These are phyloP conservation scores for Cryptophagus acutangulus DNA, from an alignment of 2,888 invertebrate species.

Conservation along the genomic window DNA sequence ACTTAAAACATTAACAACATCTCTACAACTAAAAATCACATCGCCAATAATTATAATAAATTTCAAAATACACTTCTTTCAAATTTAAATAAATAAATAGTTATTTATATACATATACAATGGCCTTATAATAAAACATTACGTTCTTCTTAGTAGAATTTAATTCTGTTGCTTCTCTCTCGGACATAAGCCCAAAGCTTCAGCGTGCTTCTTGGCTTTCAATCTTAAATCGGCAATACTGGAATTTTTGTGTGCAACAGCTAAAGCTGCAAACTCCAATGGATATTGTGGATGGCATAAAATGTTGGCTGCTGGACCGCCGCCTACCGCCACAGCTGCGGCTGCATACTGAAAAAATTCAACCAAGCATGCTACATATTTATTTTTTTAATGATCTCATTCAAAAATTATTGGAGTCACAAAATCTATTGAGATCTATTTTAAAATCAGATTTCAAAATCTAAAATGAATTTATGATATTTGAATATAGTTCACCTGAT, in stretches of 20 bases:
- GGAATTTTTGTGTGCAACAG: conserved; percentile 81
- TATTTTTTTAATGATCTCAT: neutral
- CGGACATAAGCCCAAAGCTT: conserved; percentile 66
- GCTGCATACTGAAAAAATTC: conserved; percentile 51
- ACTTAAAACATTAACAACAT: no score
- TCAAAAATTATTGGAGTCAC: no score
- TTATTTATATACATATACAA: no score
- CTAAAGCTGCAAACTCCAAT: conserved; percentile 73
- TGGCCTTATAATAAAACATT: no score
- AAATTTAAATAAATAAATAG: no score
- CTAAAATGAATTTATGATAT: conserved; percentile 5
- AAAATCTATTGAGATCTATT: no score
- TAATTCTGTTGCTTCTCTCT: conserved; percentile 25
- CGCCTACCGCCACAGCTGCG: conserved; percentile 50
- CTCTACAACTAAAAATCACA: no score
- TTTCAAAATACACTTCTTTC: no score
- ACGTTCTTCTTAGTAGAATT: no score
- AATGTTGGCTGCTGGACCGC: conserved; percentile 49
- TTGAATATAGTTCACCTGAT: conserved; percentile 57
- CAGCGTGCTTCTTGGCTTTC: conserved; percentile 90
- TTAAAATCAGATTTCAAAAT: no score
- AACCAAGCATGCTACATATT: conserved; percentile 3
- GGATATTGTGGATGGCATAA: conserved; percentile 64
- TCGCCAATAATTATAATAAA: no score
- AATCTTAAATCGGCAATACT: conserved; percentile 91